These are phyloP conservation scores for Drosophila buzzatii DNA, from an alignment of 2,888 invertebrate species.

Conservation along the genomic window DNA sequence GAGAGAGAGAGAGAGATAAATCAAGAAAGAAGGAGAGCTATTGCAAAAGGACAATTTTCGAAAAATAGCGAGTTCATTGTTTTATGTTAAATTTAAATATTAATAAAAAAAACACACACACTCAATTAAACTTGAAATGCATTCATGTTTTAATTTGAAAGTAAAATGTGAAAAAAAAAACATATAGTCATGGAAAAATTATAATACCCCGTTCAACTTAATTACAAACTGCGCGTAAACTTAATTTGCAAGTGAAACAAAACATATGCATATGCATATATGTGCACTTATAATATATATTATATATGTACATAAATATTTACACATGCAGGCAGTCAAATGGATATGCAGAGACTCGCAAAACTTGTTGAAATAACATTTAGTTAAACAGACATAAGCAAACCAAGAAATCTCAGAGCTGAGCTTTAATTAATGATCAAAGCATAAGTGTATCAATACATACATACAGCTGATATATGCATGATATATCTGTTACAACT, in stretches of 20 bases:
- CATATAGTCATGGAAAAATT: neutral
- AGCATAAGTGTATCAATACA: neutral
- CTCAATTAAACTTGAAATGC: neutral
- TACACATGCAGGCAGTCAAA: neutral
- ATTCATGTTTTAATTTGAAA: neutral
- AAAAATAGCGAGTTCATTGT: neutral
- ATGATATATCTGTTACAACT: neutral
- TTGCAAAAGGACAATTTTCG: neutral
- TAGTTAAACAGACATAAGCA: neutral
- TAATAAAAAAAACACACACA: neutral
- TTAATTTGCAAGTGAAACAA: neutral
- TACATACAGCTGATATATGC: neutral
- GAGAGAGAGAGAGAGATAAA: neutral
- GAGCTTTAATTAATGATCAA: neutral
- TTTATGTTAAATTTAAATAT: neutral
- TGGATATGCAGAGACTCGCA: neutral
- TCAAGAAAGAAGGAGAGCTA: neutral
- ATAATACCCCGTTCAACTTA: constrained; percentile 1
- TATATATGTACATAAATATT: neutral
- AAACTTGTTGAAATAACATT: constrained; percentile 2
- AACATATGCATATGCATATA: neutral
- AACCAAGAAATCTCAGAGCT: constrained; percentile 3
- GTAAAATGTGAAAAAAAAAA: neutral
- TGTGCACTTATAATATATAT: neutral
- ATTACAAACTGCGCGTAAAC: neutral